Conservation (phyloP, 2,888 invertebrate species). For the Calameuta idolon region DNA sequence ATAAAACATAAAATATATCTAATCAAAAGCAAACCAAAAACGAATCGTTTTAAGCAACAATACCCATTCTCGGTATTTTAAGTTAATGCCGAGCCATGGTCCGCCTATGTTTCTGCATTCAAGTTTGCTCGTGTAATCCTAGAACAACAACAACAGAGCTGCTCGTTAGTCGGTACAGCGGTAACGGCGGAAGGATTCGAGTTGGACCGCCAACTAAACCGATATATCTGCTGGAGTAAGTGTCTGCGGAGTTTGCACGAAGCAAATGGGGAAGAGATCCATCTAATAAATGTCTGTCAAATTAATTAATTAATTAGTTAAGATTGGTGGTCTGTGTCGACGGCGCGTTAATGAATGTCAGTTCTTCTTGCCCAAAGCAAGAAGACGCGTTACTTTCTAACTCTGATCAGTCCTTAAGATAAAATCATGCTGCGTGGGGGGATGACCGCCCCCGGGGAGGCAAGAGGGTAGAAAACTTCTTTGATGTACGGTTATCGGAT, state of each 20-base stretch:
- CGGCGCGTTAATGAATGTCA: neutral
- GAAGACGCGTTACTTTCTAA: constrained; percentile 13
- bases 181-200: constrained; percentile 47
- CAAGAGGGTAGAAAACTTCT: neutral
- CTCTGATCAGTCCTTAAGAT: neutral
- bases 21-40: neutral
- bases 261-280: constrained; percentile 35
- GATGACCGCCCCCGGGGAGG: too few species aligned
- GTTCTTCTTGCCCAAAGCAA: neutral
- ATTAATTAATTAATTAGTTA: constrained; percentile 60
- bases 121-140: constrained; percentile 35
- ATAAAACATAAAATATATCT: neutral
- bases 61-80: neutral
- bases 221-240: constrained; percentile 48
- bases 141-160: constrained; percentile 31
- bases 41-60: neutral
- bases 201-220: constrained; percentile 51
- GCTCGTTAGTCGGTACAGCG: constrained; percentile 45
- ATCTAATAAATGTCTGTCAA: constrained; percentile 55
- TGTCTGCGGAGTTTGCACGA: constrained; percentile 46
- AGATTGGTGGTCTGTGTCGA: constrained; percentile 37
- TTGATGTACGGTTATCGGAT: neutral
- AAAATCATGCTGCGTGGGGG: neutral
- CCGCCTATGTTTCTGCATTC: constrained; percentile 23
- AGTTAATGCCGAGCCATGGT: constrained; percentile 13